Conservation (phyloP, 1,140 invertebrate genomes). For the Dreissena polymorpha region DNA sequence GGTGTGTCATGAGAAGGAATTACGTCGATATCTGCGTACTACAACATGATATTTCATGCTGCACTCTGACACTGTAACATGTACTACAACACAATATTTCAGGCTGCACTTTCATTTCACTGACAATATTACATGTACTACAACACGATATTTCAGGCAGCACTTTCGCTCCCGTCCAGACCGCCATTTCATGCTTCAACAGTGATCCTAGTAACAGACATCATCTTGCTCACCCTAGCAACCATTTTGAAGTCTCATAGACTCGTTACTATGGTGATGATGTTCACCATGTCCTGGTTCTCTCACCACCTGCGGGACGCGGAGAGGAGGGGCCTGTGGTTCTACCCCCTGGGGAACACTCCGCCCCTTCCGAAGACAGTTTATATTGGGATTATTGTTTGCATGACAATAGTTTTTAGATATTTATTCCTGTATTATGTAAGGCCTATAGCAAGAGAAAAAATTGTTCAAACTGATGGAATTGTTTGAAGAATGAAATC, state of each 20-base stretch:
- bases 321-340: constrained; percentile 71
- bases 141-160: constrained; percentile 64
- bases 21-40: too few relatives aligned
- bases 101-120: too few relatives aligned
- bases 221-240: constrained; percentile 46
- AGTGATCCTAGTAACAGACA: constrained; percentile 56
- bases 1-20: too few relatives aligned
- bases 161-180: constrained; percentile 61
- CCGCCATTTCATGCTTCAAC: constrained; percentile 74
- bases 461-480: too few relatives aligned
- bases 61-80: too few relatives aligned
- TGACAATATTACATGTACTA: too few relatives aligned
- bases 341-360: constrained; percentile 70
- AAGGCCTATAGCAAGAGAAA: too few relatives aligned
- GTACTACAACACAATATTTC: too few relatives aligned
- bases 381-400: constrained; percentile 57
- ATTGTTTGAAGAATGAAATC: too few relatives aligned
- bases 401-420: too few relatives aligned
- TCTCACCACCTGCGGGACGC: constrained; percentile 76
- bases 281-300: constrained; percentile 67
- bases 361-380: constrained; percentile 59
- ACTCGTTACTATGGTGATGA: constrained; percentile 33
- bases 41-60: too few relatives aligned
- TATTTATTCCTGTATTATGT: too few relatives aligned
- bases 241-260: background rate